phyloP scores from a whole-genome alignment of 23 tunicate species.

The Oikopleura vanhoeffeni region DNA sequence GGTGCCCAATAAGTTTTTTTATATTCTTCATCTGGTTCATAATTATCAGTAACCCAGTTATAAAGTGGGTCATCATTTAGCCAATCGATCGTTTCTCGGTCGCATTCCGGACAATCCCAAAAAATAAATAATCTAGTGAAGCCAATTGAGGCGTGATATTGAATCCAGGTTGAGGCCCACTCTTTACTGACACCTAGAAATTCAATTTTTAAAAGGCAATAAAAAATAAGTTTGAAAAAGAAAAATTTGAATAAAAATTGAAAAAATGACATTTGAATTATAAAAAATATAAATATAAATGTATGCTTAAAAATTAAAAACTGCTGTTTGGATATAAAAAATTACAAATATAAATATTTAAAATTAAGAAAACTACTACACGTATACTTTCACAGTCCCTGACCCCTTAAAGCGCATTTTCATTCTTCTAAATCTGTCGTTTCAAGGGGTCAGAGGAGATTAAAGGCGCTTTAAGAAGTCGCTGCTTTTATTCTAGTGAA shows the following conservation, averaged over 20 bases:
- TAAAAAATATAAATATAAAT: no score
- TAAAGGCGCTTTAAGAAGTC: no score
- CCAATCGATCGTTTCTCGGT: constrained; percentile 5
- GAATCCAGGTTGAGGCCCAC: constrained; percentile 1
- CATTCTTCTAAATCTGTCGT: no score
- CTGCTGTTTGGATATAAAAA: no score
- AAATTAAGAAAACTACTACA: no score
- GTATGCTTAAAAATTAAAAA: no score
- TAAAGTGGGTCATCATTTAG: neutral
- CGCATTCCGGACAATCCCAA: neutral
- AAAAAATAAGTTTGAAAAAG: neutral
- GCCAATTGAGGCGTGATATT: neutral
- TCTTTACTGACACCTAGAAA: neutral
- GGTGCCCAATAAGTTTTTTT: neutral
- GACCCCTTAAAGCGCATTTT: no score
- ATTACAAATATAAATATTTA: no score
- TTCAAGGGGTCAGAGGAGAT: no score
- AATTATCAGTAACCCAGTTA: neutral
- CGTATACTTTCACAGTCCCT: no score
- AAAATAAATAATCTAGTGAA: constrained; percentile 8
- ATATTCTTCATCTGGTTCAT: neutral
- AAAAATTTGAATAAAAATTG: neutral
- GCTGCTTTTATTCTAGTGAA: no score
- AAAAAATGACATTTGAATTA: neutral
- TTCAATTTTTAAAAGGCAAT: neutral